Evolutionary conservation across 1,140 invertebrate species (phyloP).

Genomic region (Drosophila ohnishii): DNA sequence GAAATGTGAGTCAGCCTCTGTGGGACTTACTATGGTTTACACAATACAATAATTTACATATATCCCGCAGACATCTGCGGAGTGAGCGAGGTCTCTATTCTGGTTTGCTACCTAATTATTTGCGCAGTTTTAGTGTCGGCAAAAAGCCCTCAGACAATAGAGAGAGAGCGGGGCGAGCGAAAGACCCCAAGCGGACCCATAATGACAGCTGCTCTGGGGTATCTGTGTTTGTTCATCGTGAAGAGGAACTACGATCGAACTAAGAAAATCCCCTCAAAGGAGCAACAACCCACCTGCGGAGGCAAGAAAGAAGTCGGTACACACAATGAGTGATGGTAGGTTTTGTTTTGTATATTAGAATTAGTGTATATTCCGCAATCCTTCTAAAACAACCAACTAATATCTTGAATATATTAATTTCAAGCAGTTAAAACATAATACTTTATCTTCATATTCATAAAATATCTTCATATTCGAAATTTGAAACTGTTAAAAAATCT

Average conservation of each 20-base stretch:
- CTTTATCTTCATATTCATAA: no score
- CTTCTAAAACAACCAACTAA: background rate
- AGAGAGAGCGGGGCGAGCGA: constrained; percentile 12
- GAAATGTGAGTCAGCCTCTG: no score
- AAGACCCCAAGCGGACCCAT: constrained; percentile 51
- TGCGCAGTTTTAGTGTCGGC: constrained; percentile 70
- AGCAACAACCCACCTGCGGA: background rate
- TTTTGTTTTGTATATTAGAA: background rate
- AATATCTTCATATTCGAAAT: no score
- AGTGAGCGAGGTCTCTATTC: constrained; percentile 29
- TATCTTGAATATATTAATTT: background rate
- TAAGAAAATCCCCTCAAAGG: background rate
- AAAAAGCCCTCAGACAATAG: constrained; percentile 17
- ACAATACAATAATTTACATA: constrained; percentile 75
- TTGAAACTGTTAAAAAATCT: no score
- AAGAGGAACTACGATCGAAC: constrained; percentile 39
- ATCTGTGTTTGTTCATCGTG: constrained; percentile 42
- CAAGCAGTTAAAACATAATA: no score
- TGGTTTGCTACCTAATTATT: constrained; percentile 72
- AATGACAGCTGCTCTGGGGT: constrained; percentile 47
- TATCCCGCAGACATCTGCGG: constrained; percentile 40
- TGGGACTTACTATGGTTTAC: no score
- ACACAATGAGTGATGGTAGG: background rate
- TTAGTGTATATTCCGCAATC: background rate
- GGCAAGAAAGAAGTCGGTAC: background rate